Evolutionary conservation across 35 echinoderm and acorn worm species (phyloP).

Genomic region (Anneissia japonica): DNA sequence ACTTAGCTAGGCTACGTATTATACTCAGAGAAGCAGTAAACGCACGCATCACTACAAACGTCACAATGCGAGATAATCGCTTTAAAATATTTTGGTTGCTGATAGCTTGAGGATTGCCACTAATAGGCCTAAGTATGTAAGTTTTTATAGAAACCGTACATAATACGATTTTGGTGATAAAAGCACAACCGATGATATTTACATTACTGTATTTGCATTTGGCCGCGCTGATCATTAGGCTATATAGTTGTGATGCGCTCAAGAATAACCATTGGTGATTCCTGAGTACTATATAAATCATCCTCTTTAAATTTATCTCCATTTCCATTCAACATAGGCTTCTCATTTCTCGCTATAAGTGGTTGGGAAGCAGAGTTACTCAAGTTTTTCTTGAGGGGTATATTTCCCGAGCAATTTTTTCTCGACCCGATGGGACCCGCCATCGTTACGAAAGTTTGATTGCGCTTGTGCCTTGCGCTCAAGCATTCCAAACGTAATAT

Average conservation of each 20-base stretch:
- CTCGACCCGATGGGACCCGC: not conserved
- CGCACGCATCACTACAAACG: too few species aligned
- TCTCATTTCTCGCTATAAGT: not conserved
- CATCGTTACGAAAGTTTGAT: not conserved
- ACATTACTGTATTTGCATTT: too few species aligned
- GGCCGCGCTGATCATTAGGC: too few species aligned
- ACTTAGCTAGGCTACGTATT: too few species aligned
- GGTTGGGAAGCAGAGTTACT: not conserved
- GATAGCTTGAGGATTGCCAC: too few species aligned
- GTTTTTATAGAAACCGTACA: too few species aligned
- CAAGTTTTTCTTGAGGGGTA: not conserved
- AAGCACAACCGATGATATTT: too few species aligned
- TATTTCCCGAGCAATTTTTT: not conserved
- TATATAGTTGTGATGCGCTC: not conserved
- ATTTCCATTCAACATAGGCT: not conserved
- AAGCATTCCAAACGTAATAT: conserved; percentile 21
- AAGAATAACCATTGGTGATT: not conserved
- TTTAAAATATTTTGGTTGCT: too few species aligned
- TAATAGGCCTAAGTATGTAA: too few species aligned
- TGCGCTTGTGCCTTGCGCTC: not conserved
- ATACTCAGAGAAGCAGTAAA: too few species aligned
- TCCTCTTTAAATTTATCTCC: not conserved
- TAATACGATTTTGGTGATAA: too few species aligned
- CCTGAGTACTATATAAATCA: not conserved
- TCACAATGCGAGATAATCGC: too few species aligned